Percentiles rank a stretch among this genome's conserved stretches.
These are phyloP conservation scores for Nyctibius grandis DNA, from an alignment of 2,797 vertebrate species.

Conservation along the genomic window DNA sequence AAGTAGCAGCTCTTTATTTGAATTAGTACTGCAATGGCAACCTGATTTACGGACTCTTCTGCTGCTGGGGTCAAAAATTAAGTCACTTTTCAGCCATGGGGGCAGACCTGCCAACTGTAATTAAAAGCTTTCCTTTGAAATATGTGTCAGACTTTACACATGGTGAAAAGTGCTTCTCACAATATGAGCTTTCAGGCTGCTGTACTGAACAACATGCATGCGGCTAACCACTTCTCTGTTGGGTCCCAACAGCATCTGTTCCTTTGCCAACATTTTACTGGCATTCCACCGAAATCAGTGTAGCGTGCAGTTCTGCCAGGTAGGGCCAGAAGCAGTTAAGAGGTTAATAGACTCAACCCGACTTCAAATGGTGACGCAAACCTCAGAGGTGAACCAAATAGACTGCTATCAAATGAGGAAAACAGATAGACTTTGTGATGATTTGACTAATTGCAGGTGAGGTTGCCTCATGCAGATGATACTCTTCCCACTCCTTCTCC, in stretches of 20 bases:
- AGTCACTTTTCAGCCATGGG: background rate
- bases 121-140: conserved; percentile 65
- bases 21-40: background rate
- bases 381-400: background rate
- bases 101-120: conserved; percentile 29
- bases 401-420: conserved; percentile 18
- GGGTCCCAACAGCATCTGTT: conserved; percentile 36
- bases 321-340: conserved; percentile 31
- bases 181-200: conserved; percentile 48
- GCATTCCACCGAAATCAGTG: background rate
- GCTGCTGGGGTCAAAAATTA: conserved; percentile 41
- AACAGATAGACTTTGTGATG: conserved; percentile 22
- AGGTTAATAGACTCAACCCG: conserved; percentile 42
- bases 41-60: conserved; percentile 11
- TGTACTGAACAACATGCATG: background rate
- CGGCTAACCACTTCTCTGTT: conserved; percentile 59
- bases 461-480: background rate
- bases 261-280: conserved; percentile 48
- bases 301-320: background rate
- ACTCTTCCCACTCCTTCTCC: background rate
- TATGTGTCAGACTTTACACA: conserved; percentile 58
- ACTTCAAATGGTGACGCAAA: background rate
- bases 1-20: background rate
- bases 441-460: conserved; percentile 27
- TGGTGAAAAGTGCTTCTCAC: conserved; percentile 44